Evolutionary conservation across 2,113 vertebrate species (phyloP), one percentile per base, ranked within the genome.

Genomic region (Brienomyrus longianalis): DNA sequence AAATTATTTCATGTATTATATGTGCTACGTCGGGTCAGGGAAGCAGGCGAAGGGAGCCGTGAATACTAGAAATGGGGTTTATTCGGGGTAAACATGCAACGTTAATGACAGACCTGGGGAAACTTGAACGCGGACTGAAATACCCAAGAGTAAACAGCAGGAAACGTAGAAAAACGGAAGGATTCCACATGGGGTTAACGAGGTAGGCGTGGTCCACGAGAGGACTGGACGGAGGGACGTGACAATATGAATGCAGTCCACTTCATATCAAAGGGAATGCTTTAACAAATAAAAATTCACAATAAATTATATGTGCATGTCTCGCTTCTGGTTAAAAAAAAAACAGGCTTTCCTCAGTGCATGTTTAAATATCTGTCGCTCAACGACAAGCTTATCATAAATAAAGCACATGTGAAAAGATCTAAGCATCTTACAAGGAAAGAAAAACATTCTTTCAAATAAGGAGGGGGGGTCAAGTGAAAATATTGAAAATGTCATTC

Each of bases 401-500:
- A 80, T 80, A 80, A 39, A 43, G 74, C 74, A 17, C 31, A 39
- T 8, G 35, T 39, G 74, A 80, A 80, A 80, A 80, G 35, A 80
- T 80, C 31, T 43, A 80, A 80, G 35, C 35, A 43, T 35, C 74
- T 80, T 80, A 43, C 17, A 8, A 19, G 74, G 39, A 80, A 80
- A 17, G 11, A 80, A 80, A 80, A 80, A 80, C 83, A 45, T 39
- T 88, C 6, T 8, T 45, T 45, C 35, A 88, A 88, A 88, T 51
- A 66, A 66, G 1, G 19, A 5, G 56, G 19, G 17, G 54, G 51
- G 15, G 17, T 45, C 8, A 45, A 56, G n/a, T 83, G 48, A 39
- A 77, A 6, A 90, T 89, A 90, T 7, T 62, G 85, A 89, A 83
- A 93, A 59, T 92, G 4, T 51, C 88, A 62, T 86, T 66, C 88